A percentile compares a stretch with the other conserved stretches of the same genome.
Conservation (phyloP, 2,113 vertebrate genomes). For the Syrrhaptes paradoxus region DNA sequence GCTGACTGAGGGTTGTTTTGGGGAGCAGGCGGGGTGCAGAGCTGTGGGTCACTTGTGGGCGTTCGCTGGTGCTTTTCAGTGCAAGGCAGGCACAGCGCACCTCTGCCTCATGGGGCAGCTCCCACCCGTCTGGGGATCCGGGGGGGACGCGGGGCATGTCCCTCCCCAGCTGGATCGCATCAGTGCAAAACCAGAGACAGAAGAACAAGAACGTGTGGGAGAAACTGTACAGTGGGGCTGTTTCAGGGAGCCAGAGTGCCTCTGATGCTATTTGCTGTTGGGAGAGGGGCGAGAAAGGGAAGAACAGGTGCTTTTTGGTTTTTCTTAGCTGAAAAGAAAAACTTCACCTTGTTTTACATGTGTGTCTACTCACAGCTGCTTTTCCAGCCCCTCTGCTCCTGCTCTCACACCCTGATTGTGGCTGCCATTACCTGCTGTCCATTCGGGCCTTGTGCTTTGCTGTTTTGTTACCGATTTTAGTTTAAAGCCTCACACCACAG, state of each 20-base stretch:
- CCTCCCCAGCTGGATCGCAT: not conserved
- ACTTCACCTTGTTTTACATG: not conserved
- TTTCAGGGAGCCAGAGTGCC: not conserved
- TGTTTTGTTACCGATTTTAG: not conserved
- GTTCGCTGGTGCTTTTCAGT: not conserved
- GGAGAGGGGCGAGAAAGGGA: not conserved
- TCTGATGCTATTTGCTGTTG: not conserved
- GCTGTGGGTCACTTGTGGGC: fast-evolving
- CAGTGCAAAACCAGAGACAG: fast-evolving
- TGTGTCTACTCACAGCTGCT: not conserved
- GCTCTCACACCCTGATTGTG: not conserved
- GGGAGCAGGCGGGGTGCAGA: not conserved
- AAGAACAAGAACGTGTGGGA: not conserved
- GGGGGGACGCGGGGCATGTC: fast-evolving
- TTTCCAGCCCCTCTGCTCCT: not conserved
- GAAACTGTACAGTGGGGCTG: not conserved
- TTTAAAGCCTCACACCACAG: not conserved
- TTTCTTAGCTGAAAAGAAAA: not conserved
- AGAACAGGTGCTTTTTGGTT: not conserved
- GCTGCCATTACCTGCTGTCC: not conserved
- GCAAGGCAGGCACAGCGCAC: not conserved
- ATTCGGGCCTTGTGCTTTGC: not conserved
- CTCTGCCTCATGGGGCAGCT: not conserved
- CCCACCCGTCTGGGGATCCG: not conserved
- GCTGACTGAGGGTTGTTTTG: not conserved